Conservation (phyloP, 2,797 vertebrate species). For the Phoebastria nigripes region DNA sequence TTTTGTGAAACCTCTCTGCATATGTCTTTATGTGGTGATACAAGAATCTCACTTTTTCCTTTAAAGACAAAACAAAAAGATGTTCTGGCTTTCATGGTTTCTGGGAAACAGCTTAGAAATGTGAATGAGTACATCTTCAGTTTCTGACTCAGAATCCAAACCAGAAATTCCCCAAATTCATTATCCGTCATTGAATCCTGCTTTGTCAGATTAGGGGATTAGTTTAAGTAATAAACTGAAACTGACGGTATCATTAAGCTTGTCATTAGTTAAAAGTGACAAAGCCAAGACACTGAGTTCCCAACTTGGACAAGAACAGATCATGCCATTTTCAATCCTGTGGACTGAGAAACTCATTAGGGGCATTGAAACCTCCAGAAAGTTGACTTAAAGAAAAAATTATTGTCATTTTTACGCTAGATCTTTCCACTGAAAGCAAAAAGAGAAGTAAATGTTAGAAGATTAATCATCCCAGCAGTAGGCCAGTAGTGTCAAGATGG, state of each 20-base stretch:
- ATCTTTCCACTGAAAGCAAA: background rate
- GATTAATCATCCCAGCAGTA: background rate
- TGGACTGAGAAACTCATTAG: slow-evolving; percentile 35
- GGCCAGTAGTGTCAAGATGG: background rate
- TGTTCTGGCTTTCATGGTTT: background rate
- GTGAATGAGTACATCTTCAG: background rate
- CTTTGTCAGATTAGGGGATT: slow-evolving; percentile 57
- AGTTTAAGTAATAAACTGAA: slow-evolving; percentile 65
- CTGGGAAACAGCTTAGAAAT: background rate
- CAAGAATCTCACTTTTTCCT: background rate
- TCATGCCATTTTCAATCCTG: background rate
- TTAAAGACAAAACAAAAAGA: background rate
- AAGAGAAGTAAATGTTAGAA: background rate
- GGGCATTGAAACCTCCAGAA: slow-evolving; percentile 72
- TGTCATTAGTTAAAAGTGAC: slow-evolving; percentile 34
- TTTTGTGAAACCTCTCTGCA: background rate
- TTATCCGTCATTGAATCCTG: slow-evolving; percentile 56
- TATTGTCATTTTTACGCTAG: background rate
- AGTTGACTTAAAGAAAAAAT: background rate
- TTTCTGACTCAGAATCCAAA: background rate
- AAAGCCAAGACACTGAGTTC: slow-evolving; percentile 41
- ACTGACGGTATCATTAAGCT: slow-evolving; percentile 48
- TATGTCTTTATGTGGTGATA: background rate
- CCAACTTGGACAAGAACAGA: slow-evolving; percentile 25
- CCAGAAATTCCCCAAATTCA: slow-evolving; percentile 5